Evolutionary conservation across 2,113 vertebrate genomes (phyloP).

Genomic region (Sorex araneus): DNA sequence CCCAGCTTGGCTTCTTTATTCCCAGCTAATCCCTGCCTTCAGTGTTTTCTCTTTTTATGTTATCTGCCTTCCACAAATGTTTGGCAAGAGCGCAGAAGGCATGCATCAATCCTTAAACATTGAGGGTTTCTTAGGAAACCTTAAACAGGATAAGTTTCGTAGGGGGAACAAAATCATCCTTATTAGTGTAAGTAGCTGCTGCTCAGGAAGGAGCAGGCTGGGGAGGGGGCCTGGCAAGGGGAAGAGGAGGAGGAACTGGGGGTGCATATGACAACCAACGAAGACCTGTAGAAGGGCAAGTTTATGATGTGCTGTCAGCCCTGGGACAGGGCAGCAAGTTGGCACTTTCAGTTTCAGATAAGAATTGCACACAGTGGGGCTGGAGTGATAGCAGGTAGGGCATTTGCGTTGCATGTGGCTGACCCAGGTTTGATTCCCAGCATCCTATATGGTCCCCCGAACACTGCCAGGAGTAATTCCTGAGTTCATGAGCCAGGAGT

Average conservation of each 20-base stretch:
- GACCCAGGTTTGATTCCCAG: too few relatives aligned
- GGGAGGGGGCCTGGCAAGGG: neutral
- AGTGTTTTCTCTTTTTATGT: neutral
- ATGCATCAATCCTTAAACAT: neutral
- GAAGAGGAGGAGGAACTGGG: neutral
- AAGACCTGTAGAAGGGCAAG: neutral
- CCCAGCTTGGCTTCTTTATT: neutral
- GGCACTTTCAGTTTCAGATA: neutral
- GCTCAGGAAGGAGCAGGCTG: neutral
- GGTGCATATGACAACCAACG: too few relatives aligned
- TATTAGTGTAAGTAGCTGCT: conserved; percentile 21
- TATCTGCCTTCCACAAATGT: conserved; percentile 36
- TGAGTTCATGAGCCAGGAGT: too few relatives aligned
- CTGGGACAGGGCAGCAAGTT: neutral
- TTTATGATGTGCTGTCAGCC: neutral
- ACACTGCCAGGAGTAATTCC: too few relatives aligned
- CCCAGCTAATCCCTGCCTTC: conserved; percentile 20
- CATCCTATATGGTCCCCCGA: too few relatives aligned
- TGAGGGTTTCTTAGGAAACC: neutral
- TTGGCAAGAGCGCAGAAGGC: conserved; percentile 37
- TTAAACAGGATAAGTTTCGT: neutral
- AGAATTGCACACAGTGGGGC: neutral
- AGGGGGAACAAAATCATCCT: neutral
- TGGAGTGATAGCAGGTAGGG: too few relatives aligned
- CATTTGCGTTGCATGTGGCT: too few relatives aligned